Percentiles rank a stretch among this genome's conserved stretches.
Conservation (phyloP, 2,888 invertebrate genomes). For the Morpho helenor region DNA sequence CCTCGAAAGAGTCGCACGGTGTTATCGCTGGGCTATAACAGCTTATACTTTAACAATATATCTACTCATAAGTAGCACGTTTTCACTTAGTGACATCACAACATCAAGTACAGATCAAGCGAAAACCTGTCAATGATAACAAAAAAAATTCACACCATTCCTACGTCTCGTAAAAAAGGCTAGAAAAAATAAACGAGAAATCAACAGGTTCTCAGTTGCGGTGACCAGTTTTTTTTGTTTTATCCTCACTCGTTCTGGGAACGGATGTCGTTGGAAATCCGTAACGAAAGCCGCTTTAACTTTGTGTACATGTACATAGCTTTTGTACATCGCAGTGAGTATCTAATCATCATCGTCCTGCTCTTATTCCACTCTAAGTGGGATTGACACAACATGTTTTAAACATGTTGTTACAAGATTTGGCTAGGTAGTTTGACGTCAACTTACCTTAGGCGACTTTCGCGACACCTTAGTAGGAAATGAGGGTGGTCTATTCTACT, state of each 20-base stretch:
- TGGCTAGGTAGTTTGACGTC: too few species aligned
- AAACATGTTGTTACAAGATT: too few species aligned
- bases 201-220: slow-evolving; percentile 23
- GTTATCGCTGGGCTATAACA: too few species aligned
- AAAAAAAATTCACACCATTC: slow-evolving; percentile 1
- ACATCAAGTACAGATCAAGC: neutral
- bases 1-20: too few species aligned
- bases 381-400: too few species aligned
- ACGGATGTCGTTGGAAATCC: slow-evolving; percentile 66
- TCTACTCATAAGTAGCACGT: neutral
- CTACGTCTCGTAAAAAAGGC: slow-evolving; percentile 8
- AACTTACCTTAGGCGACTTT: too few species aligned
- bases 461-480: too few species aligned
- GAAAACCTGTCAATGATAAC: neutral
- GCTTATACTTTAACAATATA: neutral
- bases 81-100: neutral
- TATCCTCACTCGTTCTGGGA: slow-evolving; percentile 66
- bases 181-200: slow-evolving; percentile 13
- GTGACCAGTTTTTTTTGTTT: slow-evolving; percentile 36
- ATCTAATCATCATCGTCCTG: too few species aligned
- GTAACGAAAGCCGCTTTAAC: slow-evolving; percentile 31
- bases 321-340: too few species aligned
- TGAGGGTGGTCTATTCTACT: too few species aligned
- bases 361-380: too few species aligned
- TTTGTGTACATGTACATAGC: neutral